phyloP scores from a whole-genome alignment of 2,113 vertebrate species.

The Planiliza haematocheilus region DNA sequence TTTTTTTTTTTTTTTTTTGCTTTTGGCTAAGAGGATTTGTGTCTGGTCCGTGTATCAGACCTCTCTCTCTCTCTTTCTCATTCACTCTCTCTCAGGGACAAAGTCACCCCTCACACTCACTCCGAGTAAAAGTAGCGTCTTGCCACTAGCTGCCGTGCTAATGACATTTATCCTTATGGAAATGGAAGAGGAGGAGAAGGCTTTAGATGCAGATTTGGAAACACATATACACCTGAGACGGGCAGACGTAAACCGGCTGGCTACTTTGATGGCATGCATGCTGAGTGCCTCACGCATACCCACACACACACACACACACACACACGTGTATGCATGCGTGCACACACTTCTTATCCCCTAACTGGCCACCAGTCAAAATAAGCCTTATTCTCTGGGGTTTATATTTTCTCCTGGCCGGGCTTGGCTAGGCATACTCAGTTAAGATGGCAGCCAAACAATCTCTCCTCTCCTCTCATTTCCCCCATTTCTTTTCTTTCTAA shows the following conservation, averaged over 20 bases:
- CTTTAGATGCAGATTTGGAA: conserved; percentile 77
- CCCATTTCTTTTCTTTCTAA: conserved; percentile 75
- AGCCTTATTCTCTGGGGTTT: conserved; percentile 79
- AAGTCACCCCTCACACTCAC: conserved; percentile 73
- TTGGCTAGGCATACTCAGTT: conserved; percentile 74
- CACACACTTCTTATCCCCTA: conserved; percentile 72
- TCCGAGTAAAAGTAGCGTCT: conserved; percentile 59
- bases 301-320: conserved; percentile 38
- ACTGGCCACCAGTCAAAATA: conserved; percentile 82
- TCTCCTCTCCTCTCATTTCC: conserved; percentile 72
- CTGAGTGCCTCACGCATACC: conserved; percentile 55
- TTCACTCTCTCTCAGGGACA: conserved; percentile 70
- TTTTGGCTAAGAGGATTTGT: conserved; percentile 84
- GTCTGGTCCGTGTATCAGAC: conserved; percentile 81
- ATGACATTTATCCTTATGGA: conserved; percentile 80
- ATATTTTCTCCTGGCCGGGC: conserved; percentile 76
- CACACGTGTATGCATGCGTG: conserved; percentile 23
- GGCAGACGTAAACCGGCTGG: conserved; percentile 64
- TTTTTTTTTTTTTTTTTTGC: conserved; percentile 59
- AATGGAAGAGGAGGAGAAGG: conserved; percentile 62
- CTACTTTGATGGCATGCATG: conserved; percentile 61
- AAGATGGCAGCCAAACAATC: conserved; percentile 82
- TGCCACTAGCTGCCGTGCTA: conserved; percentile 69
- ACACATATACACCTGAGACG: conserved; percentile 70
- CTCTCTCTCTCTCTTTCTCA: conserved; percentile 58